These are phyloP conservation scores for Dasysyrphus tricinctus DNA, from an alignment of 2,888 invertebrate genomes.

Conservation along the genomic window DNA sequence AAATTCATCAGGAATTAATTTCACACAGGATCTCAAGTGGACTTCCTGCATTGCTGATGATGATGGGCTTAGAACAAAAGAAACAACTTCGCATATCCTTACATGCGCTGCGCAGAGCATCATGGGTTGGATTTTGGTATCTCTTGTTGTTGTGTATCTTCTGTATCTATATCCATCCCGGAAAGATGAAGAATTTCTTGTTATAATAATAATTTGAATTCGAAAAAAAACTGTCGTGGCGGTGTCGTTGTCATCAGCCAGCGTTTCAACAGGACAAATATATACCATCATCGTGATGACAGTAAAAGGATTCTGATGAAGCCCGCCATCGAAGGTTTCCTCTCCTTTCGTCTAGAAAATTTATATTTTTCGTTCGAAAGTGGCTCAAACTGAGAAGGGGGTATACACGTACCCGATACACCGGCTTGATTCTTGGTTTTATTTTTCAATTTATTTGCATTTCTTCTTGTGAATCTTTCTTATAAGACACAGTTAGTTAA, in stretches of 20 bases:
- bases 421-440: background rate
- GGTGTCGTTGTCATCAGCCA: constrained; percentile 47
- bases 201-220: constrained; percentile 64
- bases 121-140: background rate
- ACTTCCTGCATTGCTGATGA: constrained; percentile 69
- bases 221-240: constrained; percentile 43
- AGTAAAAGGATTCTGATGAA: constrained; percentile 58
- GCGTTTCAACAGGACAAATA: constrained; percentile 20
- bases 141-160: too few relatives aligned
- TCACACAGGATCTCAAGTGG: constrained; percentile 75
- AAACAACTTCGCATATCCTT: constrained; percentile 51
- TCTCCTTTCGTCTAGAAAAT: background rate
- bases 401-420: background rate
- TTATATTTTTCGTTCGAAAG: background rate
- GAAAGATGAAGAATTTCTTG: constrained; percentile 65
- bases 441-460: constrained; percentile 55
- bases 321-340: constrained; percentile 48
- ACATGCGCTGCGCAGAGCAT: background rate
- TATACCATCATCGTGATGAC: constrained; percentile 44
- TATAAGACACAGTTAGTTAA: constrained; percentile 49
- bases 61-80: constrained; percentile 59
- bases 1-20: constrained; percentile 75
- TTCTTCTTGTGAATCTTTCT: constrained; percentile 55
- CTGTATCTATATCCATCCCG: constrained; percentile 50
- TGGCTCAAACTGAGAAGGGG: background rate